Percentiles rank a stretch among this genome's conserved stretches.
phyloP scores from a whole-genome alignment of 2,888 invertebrate genomes.

The Sinohyriopsis cumingii region DNA sequence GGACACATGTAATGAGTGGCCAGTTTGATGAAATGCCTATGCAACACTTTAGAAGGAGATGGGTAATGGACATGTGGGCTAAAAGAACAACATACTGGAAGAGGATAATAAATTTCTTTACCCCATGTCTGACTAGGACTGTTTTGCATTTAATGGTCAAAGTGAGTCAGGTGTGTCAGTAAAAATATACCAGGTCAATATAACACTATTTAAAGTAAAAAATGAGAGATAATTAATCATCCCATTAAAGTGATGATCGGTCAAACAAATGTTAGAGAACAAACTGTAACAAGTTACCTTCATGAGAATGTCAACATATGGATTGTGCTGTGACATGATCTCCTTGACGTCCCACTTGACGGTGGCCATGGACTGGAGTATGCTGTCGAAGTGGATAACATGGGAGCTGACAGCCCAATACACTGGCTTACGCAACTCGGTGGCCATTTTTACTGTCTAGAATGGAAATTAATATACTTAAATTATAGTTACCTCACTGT shows the following conservation, averaged over 20 bases:
- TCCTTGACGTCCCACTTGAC: constrained; percentile 90
- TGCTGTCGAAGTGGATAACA: constrained; percentile 83
- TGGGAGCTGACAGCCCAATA: constrained; percentile 89
- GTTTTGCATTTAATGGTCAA: too few species aligned
- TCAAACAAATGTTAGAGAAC: background rate
- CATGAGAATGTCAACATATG: constrained; percentile 78
- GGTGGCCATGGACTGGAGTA: constrained; percentile 86
- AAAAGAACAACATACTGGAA: too few species aligned
- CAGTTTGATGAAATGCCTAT: too few species aligned
- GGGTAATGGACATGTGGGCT: too few species aligned
- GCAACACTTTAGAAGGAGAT: too few species aligned
- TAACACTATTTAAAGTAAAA: too few species aligned
- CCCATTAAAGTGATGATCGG: background rate
- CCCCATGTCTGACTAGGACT: too few species aligned
- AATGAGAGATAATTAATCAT: too few species aligned
- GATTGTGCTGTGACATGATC: constrained; percentile 94
- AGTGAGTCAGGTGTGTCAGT: too few species aligned
- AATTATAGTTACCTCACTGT: background rate
- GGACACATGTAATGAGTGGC: too few species aligned
- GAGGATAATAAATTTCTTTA: too few species aligned
- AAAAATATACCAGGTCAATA: too few species aligned
- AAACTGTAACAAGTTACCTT: constrained; percentile 53
- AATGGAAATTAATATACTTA: constrained; percentile 4
- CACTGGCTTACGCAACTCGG: constrained; percentile 86
- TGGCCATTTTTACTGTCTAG: constrained; percentile 82